Evolutionary conservation across 1,140 invertebrate genomes (phyloP).

Genomic region (Cheumatopsyche charites): DNA sequence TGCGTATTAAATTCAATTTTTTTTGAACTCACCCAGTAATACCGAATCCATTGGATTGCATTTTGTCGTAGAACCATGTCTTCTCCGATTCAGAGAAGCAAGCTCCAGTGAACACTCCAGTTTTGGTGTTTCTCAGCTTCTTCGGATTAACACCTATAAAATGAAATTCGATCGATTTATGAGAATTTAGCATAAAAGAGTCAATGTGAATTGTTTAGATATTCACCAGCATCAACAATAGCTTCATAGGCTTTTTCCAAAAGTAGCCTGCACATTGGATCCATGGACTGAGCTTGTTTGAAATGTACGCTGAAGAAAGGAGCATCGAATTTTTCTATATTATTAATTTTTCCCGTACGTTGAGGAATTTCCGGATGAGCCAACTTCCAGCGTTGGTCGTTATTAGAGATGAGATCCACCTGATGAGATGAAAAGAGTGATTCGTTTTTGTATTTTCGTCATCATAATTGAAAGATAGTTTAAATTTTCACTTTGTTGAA

Average conservation of each 20-base stretch:
- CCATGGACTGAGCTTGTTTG: constrained; percentile 85
- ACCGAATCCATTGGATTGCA: constrained; percentile 65
- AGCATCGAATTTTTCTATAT: constrained; percentile 82
- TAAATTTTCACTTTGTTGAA: constrained; percentile 69
- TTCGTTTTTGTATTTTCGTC: no score
- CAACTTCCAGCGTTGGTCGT: constrained; percentile 75
- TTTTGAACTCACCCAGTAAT: constrained; percentile 70
- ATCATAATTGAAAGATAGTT: no score
- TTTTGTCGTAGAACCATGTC: constrained; percentile 73
- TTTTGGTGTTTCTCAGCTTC: constrained; percentile 71
- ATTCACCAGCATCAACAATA: constrained; percentile 83
- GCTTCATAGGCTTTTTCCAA: constrained; percentile 87
- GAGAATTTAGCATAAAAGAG: not conserved
- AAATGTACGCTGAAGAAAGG: constrained; percentile 82
- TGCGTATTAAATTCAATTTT: not conserved
- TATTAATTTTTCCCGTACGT: constrained; percentile 79
- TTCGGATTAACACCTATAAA: constrained; percentile 65
- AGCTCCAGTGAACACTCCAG: constrained; percentile 81
- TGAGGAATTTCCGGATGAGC: constrained; percentile 73
- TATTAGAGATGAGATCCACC: constrained; percentile 81
- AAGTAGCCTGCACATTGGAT: constrained; percentile 85
- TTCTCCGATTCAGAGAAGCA: constrained; percentile 79
- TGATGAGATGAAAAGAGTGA: constrained; percentile 48
- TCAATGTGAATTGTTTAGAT: not conserved
- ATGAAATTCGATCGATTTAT: not conserved